Evolutionary conservation across 2,113 vertebrate species (phyloP), one percentile per base, ranked within the genome.

Genomic region (Corythoichthys intestinalis): DNA sequence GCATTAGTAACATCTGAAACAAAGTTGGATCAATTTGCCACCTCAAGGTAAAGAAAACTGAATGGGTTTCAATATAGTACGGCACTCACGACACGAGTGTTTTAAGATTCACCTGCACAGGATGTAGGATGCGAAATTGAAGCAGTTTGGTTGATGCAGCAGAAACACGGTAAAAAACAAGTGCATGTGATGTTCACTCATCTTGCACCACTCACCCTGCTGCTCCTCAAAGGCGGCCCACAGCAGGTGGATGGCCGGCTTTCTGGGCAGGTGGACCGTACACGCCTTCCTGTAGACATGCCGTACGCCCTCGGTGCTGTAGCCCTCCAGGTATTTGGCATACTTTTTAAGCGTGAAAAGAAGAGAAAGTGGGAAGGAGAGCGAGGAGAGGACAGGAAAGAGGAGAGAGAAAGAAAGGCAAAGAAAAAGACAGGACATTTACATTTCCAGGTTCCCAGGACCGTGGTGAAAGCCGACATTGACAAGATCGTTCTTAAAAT

Each of bases 181-280:
- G 56, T 6, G 54, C 41, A 44, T 44, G 34, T 61, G 13, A 39
- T 13, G 35, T 49, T 4, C 34, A 35, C 39, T 35, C 6, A 13
- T 5, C 9, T 37, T 6, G 11, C 4, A 17, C 10, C 14, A 63
- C 92, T 92, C 87, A 99, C 98, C 95, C 89, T 99, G 97, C 83
- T 99, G 97, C 74, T 99, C 98, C 84, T 99, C 98, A 76, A 98
- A 99, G 39, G 95, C 98, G 3, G 96, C 96, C 96, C 96, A 99
- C 79, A 98, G 93, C 90, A 99, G 91, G 87, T 99, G 96, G 73
- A 95, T 94, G 88, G 92, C 85, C 5, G 96, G 96, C 76, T 99
- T 99, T 93, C 93, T 97, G 70, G 94, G 93, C n/a, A 99, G 93
- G 15, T 99, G 98, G 72, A 95, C 93, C 49, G 92, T 94, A 74